Evolutionary conservation across 2,113 vertebrate species (phyloP), one percentile per base, ranked within the genome.

Genomic region (Podiceps cristatus): DNA sequence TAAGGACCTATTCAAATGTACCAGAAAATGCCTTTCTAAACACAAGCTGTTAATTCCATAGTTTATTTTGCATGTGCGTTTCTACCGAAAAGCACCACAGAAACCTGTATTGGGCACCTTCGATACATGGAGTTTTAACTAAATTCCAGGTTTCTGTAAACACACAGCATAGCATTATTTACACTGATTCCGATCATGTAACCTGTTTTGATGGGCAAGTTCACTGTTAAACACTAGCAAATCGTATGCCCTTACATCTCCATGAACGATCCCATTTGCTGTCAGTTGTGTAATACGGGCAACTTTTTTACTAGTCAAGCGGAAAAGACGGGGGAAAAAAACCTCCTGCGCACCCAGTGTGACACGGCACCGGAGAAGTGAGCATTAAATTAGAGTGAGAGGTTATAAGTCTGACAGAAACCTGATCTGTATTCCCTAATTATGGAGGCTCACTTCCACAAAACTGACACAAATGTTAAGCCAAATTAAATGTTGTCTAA

Each of bases 401-500:
- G 97, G 96, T 97, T 96, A 96, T 93, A 96, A 96, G 59, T 85
- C 97, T 98, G 98, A 98, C 98, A 98, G 98, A 96, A 98, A 96
- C 94, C 96, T 95, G 89, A 98, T 98, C 98, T 97, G 97, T 94
- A 95, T 95, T 97, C 97, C 96, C 98, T 98, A 98, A 98, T 98
- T 98, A 98, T 98, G 96, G 97, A 98, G 97, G 86, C 98, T 98
- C 96, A 63, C 94, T 98, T 98, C 97, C 95, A 95, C 97, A 94
- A 94, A 97, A 95, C 91, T 98, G 98, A 98, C 98, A 98, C 96
- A 93, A 97, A 97, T 79, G 97, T 98, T 96, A 98, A 98, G 96
- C 96, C 97, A 97, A 98, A 98, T 98, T 98, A 98, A 98, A 97
- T 97, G 96, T 94, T 97, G 96, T 98, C 98, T 98, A 98, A 99